Conservation (phyloP, 2,797 vertebrate genomes). For the Apodemus agrarius region DNA sequence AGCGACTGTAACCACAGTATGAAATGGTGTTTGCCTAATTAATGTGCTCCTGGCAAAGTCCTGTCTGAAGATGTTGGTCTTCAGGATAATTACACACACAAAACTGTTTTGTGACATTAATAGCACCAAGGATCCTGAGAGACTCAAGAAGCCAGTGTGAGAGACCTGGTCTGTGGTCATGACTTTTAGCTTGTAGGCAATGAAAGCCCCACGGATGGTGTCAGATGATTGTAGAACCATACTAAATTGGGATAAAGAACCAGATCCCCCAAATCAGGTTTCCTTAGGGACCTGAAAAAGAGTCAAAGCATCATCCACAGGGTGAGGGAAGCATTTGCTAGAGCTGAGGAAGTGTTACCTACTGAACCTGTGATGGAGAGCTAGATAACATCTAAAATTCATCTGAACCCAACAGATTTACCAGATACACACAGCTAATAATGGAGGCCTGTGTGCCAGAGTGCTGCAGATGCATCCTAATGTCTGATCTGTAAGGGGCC, state of each 20-base stretch:
- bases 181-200: neutral
- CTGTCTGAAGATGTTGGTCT: conserved; percentile 24
- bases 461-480: neutral
- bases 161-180: neutral
- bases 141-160: neutral
- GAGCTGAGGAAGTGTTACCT: neutral
- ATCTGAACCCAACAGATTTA: neutral
- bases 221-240: neutral
- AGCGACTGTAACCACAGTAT: too few species aligned
- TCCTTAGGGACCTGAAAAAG: neutral
- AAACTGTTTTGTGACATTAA: neutral
- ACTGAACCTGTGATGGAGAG: neutral
- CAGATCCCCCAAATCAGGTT: neutral
- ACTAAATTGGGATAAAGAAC: neutral
- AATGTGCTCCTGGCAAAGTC: neutral
- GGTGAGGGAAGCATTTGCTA: neutral
- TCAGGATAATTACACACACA: neutral
- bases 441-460: neutral
- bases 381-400: neutral
- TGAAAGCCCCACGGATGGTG: neutral
- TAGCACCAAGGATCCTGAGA: neutral
- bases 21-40: neutral
- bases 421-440: neutral
- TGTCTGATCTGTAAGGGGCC: neutral
- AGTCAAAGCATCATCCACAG: neutral